These are phyloP conservation scores for Trachelus tabidus DNA, from an alignment of 2,888 invertebrate species.

Conservation along the genomic window DNA sequence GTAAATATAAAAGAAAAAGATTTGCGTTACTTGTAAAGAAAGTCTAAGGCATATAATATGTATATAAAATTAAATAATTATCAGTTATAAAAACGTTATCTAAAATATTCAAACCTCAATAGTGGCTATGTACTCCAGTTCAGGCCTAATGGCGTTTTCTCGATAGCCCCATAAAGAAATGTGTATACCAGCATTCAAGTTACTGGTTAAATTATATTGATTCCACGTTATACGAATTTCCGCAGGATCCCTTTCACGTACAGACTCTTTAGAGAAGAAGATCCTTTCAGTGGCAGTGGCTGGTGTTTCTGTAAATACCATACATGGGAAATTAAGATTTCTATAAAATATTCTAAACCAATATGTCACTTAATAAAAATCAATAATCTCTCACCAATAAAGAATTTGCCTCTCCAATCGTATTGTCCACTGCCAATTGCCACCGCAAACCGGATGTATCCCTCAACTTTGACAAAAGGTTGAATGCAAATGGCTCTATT, in stretches of 20 bases:
- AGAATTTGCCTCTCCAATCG: slow-evolving; percentile 91
- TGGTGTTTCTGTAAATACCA: slow-evolving; percentile 79
- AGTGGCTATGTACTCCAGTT: slow-evolving; percentile 83
- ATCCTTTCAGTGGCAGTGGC: slow-evolving; percentile 88
- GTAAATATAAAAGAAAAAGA: not conserved
- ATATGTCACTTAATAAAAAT: not conserved
- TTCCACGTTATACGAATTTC: slow-evolving; percentile 87
- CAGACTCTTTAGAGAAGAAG: slow-evolving; percentile 79
- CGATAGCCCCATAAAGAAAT: slow-evolving; percentile 92
- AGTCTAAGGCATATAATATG: not conserved
- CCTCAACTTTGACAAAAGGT: slow-evolving; percentile 87
- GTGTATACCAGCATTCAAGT: slow-evolving; percentile 79
- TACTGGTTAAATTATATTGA: slow-evolving; percentile 85
- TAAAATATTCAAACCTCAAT: slow-evolving; percentile 70
- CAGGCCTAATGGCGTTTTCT: slow-evolving; percentile 84
- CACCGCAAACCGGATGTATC: slow-evolving; percentile 87
- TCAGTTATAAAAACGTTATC: not conserved
- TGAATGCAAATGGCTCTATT: slow-evolving; percentile 92
- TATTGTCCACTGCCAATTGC: slow-evolving; percentile 85
- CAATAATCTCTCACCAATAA: slow-evolving; percentile 80
- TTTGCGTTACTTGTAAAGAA: not conserved
- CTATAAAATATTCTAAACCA: not conserved
- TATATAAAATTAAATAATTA: not conserved
- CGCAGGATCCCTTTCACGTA: slow-evolving; percentile 79
- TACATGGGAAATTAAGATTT: not conserved